Conservation (phyloP, 2,888 invertebrate species). For the Xestia ashworthii region DNA sequence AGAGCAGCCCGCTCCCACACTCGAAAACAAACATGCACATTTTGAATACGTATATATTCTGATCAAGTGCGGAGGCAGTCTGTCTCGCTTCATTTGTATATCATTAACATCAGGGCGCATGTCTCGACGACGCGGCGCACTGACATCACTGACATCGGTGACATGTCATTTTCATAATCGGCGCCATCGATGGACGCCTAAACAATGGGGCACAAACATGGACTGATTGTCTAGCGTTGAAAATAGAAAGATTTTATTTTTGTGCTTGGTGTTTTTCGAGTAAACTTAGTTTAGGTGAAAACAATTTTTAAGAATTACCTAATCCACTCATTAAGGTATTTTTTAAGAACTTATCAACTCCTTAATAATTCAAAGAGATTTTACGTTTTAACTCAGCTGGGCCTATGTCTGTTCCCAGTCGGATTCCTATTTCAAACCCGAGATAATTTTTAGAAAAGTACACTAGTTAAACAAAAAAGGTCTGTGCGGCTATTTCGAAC, state of each 20-base stretch:
- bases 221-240: conserved; percentile 21
- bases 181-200: conserved; percentile 67
- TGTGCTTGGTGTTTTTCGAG: conserved; percentile 9
- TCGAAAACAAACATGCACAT: conserved; percentile 22
- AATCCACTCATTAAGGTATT: not conserved
- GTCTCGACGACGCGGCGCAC: conserved; percentile 64
- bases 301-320: not conserved
- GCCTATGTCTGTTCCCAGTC: not conserved
- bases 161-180: conserved; percentile 85
- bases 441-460: not conserved
- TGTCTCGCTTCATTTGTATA: conserved; percentile 79
- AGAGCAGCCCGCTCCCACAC: not conserved
- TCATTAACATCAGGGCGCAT: conserved; percentile 75
- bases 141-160: conserved; percentile 65
- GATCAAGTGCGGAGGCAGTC: conserved; percentile 65
- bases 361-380: not conserved
- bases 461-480: not conserved
- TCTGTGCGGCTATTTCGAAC: not conserved
- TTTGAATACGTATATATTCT: conserved; percentile 49
- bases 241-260: conserved; percentile 18
- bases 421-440: not conserved
- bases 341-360: not conserved
- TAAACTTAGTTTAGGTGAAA: not conserved
- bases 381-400: not conserved
- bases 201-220: conserved; percentile 53